Percentiles rank a stretch among this genome's conserved stretches.
Conservation (phyloP, 2,113 vertebrate species). For the Sterna hirundo region DNA sequence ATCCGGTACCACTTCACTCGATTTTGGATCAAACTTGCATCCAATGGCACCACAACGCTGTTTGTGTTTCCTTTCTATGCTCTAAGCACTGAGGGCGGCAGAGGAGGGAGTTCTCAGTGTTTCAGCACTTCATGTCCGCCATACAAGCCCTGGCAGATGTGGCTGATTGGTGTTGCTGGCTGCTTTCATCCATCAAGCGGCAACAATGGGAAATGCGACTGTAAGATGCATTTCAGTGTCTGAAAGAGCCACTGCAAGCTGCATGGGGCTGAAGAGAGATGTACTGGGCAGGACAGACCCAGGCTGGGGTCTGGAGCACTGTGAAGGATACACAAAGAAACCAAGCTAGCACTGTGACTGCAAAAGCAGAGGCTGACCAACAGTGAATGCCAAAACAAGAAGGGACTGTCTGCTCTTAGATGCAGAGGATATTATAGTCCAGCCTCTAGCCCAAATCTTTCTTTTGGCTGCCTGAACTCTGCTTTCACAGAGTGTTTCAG, state of each 20-base stretch:
- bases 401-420: neutral
- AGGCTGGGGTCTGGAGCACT: neutral
- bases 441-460: neutral
- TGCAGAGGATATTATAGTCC: neutral
- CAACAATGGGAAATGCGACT: neutral
- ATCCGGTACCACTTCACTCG: neutral
- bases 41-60: neutral
- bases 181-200: neutral
- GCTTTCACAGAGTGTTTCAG: neutral
- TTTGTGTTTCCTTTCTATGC: neutral
- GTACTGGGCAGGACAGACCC: neutral
- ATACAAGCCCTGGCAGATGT: neutral
- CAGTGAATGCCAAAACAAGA: neutral
- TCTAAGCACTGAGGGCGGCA: neutral
- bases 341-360: neutral
- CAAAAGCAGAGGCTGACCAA: neutral
- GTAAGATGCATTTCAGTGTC: neutral
- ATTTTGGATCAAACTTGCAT: neutral
- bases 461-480: neutral
- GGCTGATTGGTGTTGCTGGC: neutral
- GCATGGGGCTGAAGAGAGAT: neutral
- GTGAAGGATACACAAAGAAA: neutral
- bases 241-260: neutral
- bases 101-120: neutral
- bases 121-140: neutral